Evolutionary conservation across 2,888 invertebrate species (phyloP).

Genomic region (Lasioglossum morio): DNA sequence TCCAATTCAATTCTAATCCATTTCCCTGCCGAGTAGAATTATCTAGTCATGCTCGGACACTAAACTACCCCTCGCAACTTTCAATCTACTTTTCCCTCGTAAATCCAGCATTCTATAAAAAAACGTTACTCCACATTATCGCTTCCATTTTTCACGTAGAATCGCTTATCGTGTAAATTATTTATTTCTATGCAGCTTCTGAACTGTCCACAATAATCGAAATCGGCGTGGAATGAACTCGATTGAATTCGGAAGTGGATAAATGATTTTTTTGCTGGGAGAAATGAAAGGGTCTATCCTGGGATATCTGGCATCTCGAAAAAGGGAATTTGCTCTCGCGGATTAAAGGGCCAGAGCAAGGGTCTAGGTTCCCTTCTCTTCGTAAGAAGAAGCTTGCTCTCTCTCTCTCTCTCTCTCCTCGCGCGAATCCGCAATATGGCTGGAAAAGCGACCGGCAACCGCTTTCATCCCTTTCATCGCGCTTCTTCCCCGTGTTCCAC

Average conservation of each 20-base stretch:
- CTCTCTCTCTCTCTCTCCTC: neutral
- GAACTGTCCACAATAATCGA: neutral
- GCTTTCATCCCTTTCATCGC: conserved; percentile 55
- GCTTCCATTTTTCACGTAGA: neutral
- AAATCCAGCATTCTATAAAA: neutral
- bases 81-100: neutral
- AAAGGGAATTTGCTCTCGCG: conserved; percentile 26
- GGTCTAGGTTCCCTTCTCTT: neutral
- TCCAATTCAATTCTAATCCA: neutral
- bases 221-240: neutral
- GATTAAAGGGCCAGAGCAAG: conserved; percentile 43
- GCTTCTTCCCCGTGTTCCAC: conserved; percentile 8
- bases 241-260: neutral
- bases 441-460: conserved; percentile 23
- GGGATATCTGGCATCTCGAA: neutral
- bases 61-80: neutral
- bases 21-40: neutral
- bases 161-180: neutral
- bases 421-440: conserved; percentile 52
- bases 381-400: neutral
- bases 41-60: neutral
- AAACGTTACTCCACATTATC: neutral
- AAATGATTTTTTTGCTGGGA: neutral
- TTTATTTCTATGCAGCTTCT: neutral
- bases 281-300: neutral